Evolutionary conservation across 2,113 vertebrate species (phyloP), one percentile per base, ranked within the genome.

Genomic region (Camelus bactrianus): DNA sequence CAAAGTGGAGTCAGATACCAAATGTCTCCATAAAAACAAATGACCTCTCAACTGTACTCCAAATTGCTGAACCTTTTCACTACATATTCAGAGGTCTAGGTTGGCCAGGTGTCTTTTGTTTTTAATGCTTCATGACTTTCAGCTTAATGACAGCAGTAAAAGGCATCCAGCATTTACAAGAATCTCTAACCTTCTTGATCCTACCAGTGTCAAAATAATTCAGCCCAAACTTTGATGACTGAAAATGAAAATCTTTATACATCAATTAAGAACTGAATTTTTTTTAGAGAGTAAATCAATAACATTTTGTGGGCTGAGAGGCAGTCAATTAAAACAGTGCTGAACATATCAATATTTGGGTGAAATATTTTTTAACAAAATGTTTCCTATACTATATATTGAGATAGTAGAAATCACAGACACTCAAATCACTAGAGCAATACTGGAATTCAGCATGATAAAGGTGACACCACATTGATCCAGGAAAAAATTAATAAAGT

Each of bases 181-280:
- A 87, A 73, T 54, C 4, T 90, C 62, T 93, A 81, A 93, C 58
- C n/a, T 87, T 94, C 65, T 70, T 82, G 5, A 50, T 76, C 9
- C 28, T 65, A 89, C 35, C 38, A 28, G 5, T 72, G 15, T 88
- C 48, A 91, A 92, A 96, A 95, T 76, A 90, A 95, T 32, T 22
- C 28, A 69, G 4, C 13, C 30, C 56, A 94, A 94, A 90, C 42
- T 84, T 30, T 84, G 30, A 96, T 50, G 46, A 52, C 16, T 80
- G 16, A 10, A 94, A 80, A 76, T 85, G 32, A 96, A 97, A 96
- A 95, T 96, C 72, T 85, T 94, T 97, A 88, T 48, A 79, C 76
- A 42, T 76, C 65, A 91, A 96, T 88, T 93, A 84, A 93, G 75
- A 92, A 54, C 3, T 15, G 5, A 48, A 85, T 75, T 54, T 75